Conservation (phyloP, 92 coral and sea anemone species). For the Zoanthus gigantus region DNA sequence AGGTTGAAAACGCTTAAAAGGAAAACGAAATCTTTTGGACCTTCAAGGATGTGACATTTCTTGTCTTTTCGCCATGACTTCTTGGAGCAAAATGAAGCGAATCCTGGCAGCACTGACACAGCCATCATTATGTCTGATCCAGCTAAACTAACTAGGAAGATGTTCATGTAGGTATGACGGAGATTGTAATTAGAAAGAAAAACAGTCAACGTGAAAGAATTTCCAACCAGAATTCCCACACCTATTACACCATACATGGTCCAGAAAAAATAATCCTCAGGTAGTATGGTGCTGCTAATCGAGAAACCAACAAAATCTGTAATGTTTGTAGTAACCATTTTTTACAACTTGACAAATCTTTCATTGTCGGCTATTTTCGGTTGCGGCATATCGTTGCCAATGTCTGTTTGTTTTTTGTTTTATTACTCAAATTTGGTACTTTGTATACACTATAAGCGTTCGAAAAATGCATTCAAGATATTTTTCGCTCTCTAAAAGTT, state of each 20-base stretch:
- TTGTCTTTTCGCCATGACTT: neutral
- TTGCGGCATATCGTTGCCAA: neutral
- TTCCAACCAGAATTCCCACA: constrained; percentile 63
- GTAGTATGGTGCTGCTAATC: neutral
- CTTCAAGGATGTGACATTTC: constrained; percentile 20
- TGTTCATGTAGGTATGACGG: constrained; percentile 68
- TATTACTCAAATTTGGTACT: neutral
- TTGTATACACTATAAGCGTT: neutral
- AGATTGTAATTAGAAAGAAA: constrained; percentile 58
- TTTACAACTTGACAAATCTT: neutral
- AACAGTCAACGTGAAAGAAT: constrained; percentile 64
- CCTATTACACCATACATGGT: constrained; percentile 67
- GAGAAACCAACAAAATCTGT: neutral
- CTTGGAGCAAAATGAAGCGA: constrained; percentile 69
- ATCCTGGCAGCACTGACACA: constrained; percentile 67
- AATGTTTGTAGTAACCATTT: neutral
- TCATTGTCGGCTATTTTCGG: neutral
- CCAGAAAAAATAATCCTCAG: constrained; percentile 60
- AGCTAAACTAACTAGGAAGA: constrained; percentile 71
- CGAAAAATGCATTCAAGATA: neutral
- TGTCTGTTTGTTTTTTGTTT: neutral
- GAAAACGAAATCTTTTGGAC: constrained; percentile 42
- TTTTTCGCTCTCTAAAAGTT: neutral
- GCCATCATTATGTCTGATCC: constrained; percentile 69
- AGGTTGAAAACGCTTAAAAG: constrained; percentile 40